phyloP scores from a whole-genome alignment of 2,888 invertebrate genomes.

The Drosophila pseudotalamancana region DNA sequence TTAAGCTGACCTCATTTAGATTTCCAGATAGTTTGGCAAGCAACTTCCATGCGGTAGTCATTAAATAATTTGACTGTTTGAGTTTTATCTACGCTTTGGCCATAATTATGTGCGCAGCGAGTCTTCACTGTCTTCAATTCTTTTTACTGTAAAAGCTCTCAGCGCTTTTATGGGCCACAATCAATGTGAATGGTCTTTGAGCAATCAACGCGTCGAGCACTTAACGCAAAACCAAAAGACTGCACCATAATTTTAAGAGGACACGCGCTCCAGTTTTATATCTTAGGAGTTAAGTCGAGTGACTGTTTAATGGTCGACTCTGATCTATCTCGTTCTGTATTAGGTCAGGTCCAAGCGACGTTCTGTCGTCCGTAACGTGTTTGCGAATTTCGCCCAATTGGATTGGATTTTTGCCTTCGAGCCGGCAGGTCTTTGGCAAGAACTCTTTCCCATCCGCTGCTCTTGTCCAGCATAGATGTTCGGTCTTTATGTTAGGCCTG shows the following conservation, averaged over 20 bases:
- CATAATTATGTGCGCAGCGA: conserved; percentile 48
- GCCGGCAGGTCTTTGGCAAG: background rate
- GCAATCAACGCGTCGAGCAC: conserved; percentile 32
- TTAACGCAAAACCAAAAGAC: conserved; percentile 34
- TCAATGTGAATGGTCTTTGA: conserved; percentile 51
- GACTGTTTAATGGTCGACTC: conserved; percentile 33
- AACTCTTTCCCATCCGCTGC: background rate
- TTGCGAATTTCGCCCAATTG: conserved; percentile 18
- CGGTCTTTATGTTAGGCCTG: conserved; percentile 7
- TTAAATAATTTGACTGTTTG: conserved; percentile 26
- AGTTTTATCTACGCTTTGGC: conserved; percentile 17
- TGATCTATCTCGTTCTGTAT: conserved; percentile 4
- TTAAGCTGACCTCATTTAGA: background rate
- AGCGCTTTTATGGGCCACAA: conserved; percentile 58
- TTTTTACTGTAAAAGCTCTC: conserved; percentile 37
- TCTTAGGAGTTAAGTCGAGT: conserved; percentile 4
- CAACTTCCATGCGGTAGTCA: conserved; percentile 7
- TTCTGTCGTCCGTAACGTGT: conserved; percentile 9
- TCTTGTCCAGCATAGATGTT: background rate
- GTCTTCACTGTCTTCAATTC: background rate
- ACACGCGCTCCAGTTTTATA: conserved; percentile 38
- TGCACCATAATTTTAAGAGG: conserved; percentile 30
- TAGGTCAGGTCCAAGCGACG: background rate
- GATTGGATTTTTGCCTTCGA: conserved; percentile 13
- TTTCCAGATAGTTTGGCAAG: background rate